Base-by-base conservation (phyloP, 2,888 invertebrate species). In the Euclidia mi region DNA sequence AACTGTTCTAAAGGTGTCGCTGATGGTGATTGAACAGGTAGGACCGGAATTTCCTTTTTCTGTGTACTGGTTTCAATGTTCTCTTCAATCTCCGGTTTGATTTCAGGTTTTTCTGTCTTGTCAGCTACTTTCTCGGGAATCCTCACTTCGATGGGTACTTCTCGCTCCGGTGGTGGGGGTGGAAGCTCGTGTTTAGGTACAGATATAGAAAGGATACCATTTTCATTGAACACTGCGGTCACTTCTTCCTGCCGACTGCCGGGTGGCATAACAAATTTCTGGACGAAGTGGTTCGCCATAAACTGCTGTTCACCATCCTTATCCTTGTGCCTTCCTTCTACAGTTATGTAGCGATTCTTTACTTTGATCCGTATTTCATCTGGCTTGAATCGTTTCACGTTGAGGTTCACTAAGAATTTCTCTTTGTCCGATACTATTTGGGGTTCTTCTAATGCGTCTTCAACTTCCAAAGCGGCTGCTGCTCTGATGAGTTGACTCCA, bases 161-260 rank as follows among this genome's bases (percentile, higher is more conserved):
- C 85, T 44, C 89, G 82, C 56, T 93, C 94, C 0, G 91, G 91
- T 1, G 77, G 87, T 0, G 94, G 93, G 2, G 92, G 92, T 0
- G 94, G 93, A 0, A 93, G 51, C 45, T 89, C 87, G 44, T 94
- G 92, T 75, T 88, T 92, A 0, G 94, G 94, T 1, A 89, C 92
- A 1, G 86, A 81, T 12, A 94, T 79, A 2, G 76, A 78, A 11
- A 94, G 70, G 3, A 92, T 67, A 35, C 92, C 89, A 34, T 89
- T 91, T 31, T 90, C 89, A 4, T 83, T 89, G 40, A 89, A 74
- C 0, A 89, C 84, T 1, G 94, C 94, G 0, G 79, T 87, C 6
- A 94, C 91, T 74, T 94, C 94, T 9, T 94, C 93, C 31, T 85
- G 88, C 25, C 84, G 89, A 49, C 87, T 88, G 14, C 92, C 93